Evolutionary conservation across 2,797 vertebrate species (phyloP).

Genomic region (Rhincodon typus): DNA sequence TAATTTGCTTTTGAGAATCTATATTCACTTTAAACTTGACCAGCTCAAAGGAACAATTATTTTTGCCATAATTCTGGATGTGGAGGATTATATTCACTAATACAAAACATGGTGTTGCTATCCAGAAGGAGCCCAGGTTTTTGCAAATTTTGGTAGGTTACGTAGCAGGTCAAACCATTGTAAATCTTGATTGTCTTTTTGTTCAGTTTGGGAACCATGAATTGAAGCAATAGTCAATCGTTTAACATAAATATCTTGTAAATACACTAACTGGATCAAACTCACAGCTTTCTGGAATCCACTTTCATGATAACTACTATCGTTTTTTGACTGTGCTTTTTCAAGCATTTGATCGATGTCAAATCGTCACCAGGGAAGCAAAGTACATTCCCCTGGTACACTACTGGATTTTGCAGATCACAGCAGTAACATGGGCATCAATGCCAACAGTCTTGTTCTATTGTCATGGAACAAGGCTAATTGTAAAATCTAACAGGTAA

Average conservation of each 20-base stretch:
- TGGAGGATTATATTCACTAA: background rate
- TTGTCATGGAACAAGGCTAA: background rate
- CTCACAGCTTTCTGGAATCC: background rate
- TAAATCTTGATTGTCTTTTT: background rate
- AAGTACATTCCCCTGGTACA: background rate
- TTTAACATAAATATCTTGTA: background rate
- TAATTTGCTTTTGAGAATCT: background rate
- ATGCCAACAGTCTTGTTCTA: background rate
- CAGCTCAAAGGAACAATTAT: background rate
- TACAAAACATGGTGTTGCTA: background rate
- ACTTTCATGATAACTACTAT: background rate
- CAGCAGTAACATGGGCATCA: background rate
- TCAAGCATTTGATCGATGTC: background rate
- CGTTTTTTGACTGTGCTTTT: background rate
- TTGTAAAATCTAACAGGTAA: background rate
- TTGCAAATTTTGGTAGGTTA: background rate
- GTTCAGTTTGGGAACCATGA: background rate
- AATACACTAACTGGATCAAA: background rate
- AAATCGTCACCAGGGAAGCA: background rate
- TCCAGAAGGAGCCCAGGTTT: background rate
- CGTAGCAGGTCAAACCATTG: background rate
- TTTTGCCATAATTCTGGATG: background rate
- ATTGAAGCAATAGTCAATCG: background rate
- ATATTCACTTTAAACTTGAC: background rate
- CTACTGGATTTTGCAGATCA: background rate